phyloP scores from a whole-genome alignment of 2,113 vertebrate genomes.

The Gopherus evgoodei region DNA sequence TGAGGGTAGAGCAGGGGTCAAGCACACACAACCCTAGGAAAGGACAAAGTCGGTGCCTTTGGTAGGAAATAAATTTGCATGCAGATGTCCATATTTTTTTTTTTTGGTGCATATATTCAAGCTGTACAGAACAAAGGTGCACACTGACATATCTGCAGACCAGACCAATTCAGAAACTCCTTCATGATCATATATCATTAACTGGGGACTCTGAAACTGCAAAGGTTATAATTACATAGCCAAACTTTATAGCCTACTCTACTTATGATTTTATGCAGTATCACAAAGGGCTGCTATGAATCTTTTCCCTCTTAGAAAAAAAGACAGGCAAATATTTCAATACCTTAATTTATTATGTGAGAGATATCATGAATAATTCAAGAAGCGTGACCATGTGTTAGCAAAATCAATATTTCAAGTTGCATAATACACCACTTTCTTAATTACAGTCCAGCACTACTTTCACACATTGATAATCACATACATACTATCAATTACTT shows the following conservation, averaged over 20 bases:
- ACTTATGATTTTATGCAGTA: background rate
- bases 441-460: background rate
- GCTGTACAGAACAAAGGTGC: background rate
- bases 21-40: no score
- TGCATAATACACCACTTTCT: background rate
- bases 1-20: accelerated
- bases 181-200: background rate
- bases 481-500: background rate
- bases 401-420: background rate
- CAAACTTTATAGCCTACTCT: background rate
- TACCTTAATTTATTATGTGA: background rate
- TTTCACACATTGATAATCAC: background rate
- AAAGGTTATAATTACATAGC: background rate
- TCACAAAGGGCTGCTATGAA: conserved; percentile 11
- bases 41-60: no score
- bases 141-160: background rate
- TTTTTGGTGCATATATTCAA: background rate
- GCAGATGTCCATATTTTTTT: background rate
- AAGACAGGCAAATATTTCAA: background rate
- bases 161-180: background rate
- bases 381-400: background rate
- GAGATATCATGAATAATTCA: background rate
- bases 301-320: background rate
- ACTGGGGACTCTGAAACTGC: background rate
- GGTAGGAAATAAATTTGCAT: conserved; percentile 18